A percentile compares a stretch with the other conserved stretches of the same genome.
phyloP scores from a whole-genome alignment of 2,797 vertebrate species.

The Microcaecilia unicolor region DNA sequence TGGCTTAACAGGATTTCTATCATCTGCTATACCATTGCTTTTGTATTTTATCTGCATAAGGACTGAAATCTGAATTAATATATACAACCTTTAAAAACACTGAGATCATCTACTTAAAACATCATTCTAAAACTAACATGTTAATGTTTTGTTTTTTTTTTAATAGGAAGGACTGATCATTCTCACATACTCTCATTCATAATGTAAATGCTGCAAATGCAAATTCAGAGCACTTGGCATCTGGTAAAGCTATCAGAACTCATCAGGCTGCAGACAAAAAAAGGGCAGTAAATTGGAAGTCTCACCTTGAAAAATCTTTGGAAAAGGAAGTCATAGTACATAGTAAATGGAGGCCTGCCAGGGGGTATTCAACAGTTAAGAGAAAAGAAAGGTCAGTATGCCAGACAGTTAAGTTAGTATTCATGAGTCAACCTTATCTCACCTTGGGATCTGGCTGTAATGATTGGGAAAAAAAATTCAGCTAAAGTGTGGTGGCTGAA shows the following conservation, averaged over 20 bases:
- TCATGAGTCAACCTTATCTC: conserved; percentile 11
- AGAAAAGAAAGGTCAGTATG: conserved; percentile 20
- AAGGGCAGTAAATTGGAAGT: conserved; percentile 27
- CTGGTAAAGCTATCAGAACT: conserved; percentile 18
- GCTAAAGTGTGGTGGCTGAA: conserved; percentile 24
- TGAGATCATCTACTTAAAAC: not conserved
- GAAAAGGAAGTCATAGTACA: conserved; percentile 14
- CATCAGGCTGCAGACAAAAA: conserved; percentile 17
- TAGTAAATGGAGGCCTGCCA: conserved; percentile 16
- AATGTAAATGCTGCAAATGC: no score
- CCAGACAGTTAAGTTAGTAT: conserved; percentile 16
- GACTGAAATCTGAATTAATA: conserved; percentile 1
- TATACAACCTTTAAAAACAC: conserved; percentile 7
- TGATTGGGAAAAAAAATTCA: conserved; percentile 11
- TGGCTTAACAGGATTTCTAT: no score
- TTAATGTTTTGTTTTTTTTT: no score
- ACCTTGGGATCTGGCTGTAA: conserved; percentile 14
- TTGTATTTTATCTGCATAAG: no score
- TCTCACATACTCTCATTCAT: no score
- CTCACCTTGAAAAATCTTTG: conserved; percentile 30
- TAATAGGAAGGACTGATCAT: no score
- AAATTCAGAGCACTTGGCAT: conserved; percentile 14
- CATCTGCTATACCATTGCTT: no score
- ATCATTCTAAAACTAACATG: not conserved
- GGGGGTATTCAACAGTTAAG: conserved; percentile 5